Percentiles rank a stretch among this genome's conserved stretches.
These are phyloP conservation scores for Tipula confusa DNA, from an alignment of 2,888 invertebrate species.

Conservation along the genomic window DNA sequence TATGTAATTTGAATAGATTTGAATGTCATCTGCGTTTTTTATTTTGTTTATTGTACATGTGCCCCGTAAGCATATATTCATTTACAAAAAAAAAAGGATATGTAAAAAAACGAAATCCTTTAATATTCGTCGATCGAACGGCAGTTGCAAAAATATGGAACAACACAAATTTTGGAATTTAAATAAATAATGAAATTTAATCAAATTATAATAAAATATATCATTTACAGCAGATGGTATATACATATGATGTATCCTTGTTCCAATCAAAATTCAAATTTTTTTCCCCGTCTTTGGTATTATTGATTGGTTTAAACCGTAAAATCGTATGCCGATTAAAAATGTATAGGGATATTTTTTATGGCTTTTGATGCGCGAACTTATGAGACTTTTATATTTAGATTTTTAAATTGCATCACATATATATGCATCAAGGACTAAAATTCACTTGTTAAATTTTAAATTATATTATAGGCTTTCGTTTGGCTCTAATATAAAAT, in stretches of 20 bases:
- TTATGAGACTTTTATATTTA: not conserved
- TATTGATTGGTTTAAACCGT: not conserved
- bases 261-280: not conserved
- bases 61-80: not conserved
- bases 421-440: not conserved
- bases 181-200: constrained; percentile 3
- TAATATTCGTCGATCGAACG: not conserved
- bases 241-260: not conserved
- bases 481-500: too few relatives aligned
- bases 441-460: not conserved
- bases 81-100: not conserved
- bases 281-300: not conserved
- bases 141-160: not conserved
- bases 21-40: constrained; percentile 3
- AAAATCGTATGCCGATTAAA: not conserved
- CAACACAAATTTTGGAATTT: not conserved
- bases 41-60: not conserved
- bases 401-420: too few relatives aligned
- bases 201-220: constrained; percentile 3
- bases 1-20: not conserved
- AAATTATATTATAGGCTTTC: too few relatives aligned
- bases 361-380: not conserved
- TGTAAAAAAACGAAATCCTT: not conserved
- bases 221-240: constrained; percentile 15
- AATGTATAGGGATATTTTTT: not conserved